Evolutionary conservation across 1,140 invertebrate genomes (phyloP).

Genomic region (Tetramorium parvispinum): DNA sequence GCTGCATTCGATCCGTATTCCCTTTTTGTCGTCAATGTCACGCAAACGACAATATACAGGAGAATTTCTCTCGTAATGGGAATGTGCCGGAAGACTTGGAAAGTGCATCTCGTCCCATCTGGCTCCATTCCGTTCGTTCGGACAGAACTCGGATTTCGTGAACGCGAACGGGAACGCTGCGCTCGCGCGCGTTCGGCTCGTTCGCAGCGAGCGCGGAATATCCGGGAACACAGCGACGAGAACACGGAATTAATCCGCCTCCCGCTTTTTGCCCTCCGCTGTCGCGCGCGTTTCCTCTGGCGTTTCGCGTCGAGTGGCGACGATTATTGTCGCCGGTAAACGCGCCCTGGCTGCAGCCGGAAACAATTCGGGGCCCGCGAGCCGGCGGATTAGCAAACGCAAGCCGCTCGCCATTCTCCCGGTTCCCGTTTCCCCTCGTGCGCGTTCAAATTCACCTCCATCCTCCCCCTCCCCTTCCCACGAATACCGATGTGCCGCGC

Average conservation of each 20-base stretch:
- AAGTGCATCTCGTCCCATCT: not conserved
- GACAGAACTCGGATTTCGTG: conserved; percentile 19
- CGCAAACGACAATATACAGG: not conserved
- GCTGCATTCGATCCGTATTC: not conserved
- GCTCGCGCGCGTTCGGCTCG: not conserved
- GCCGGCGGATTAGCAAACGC: conserved; percentile 61
- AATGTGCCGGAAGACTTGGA: not conserved
- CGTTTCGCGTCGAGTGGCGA: conserved; percentile 28
- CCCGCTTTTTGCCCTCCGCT: conserved; percentile 56
- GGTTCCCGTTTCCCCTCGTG: not conserved
- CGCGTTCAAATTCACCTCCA: not conserved
- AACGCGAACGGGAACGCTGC: not conserved
- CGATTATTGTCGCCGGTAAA: conserved; percentile 62
- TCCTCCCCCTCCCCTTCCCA: not conserved
- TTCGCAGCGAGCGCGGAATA: conserved; percentile 15
- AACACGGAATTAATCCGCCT: conserved; percentile 54
- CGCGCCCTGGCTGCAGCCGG: conserved; percentile 12
- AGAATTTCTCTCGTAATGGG: not conserved
- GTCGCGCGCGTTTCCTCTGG: conserved; percentile 12
- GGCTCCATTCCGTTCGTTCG: not conserved
- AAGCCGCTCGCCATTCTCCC: conserved; percentile 6
- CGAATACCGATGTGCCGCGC: conserved; percentile 35
- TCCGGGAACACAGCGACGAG: conserved; percentile 5
- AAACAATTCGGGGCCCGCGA: conserved; percentile 61
- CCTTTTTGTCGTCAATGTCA: not conserved